Evolutionary conservation across 1,140 invertebrate species (phyloP).

Genomic region (Camponotus vicinus): DNA sequence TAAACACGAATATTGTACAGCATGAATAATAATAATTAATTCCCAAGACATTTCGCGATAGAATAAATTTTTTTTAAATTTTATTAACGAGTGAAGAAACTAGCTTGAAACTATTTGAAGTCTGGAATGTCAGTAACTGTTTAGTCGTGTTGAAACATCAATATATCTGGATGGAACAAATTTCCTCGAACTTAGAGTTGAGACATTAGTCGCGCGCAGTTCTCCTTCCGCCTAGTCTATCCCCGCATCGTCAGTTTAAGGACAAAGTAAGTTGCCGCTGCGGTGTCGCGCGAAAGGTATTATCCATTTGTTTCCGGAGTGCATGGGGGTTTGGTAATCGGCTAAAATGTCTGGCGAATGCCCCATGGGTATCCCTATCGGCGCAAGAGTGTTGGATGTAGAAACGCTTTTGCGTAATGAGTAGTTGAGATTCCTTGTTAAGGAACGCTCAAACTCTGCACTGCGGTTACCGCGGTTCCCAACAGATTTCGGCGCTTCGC

Average conservation of each 20-base stretch:
- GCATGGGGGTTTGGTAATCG: slow-evolving; percentile 43
- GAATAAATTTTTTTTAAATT: background rate
- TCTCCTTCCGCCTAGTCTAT: background rate
- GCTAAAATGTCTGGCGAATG: slow-evolving; percentile 65
- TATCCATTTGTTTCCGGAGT: slow-evolving; percentile 56
- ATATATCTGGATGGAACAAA: background rate
- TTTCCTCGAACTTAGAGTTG: background rate
- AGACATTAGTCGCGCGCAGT: background rate
- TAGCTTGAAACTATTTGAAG: background rate
- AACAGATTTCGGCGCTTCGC: slow-evolving; percentile 76
- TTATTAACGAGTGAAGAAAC: background rate
- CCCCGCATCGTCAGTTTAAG: slow-evolving; percentile 22
- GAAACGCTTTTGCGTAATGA: slow-evolving; percentile 75
- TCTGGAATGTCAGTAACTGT: background rate
- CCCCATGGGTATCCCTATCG: slow-evolving; percentile 48
- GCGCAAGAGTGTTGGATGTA: slow-evolving; percentile 62
- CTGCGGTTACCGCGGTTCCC: slow-evolving; percentile 76
- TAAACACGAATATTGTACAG: background rate
- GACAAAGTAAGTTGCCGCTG: slow-evolving; percentile 34
- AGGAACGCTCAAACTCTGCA: slow-evolving; percentile 73
- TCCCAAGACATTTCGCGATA: background rate
- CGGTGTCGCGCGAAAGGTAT: slow-evolving; percentile 30
- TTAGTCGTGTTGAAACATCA: background rate
- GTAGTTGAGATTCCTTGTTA: slow-evolving; percentile 78
- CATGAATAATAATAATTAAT: background rate